These are phyloP conservation scores for Cheilosia urbana DNA, from an alignment of 2,888 invertebrate species.

Conservation along the genomic window DNA sequence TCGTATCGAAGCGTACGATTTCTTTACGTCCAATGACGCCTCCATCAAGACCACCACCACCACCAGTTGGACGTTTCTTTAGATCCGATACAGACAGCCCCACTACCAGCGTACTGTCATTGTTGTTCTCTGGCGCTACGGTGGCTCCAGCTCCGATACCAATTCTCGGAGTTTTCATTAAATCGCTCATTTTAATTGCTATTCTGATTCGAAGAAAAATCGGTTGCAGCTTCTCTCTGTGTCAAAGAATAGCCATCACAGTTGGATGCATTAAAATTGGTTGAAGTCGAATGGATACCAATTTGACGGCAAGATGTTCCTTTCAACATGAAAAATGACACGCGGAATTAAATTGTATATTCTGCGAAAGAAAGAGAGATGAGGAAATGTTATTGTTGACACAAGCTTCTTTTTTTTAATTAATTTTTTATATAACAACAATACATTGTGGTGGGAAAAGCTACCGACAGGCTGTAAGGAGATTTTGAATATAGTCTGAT, in stretches of 20 bases:
- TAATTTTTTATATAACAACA: neutral
- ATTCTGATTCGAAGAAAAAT: constrained; percentile 67
- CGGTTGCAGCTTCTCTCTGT: constrained; percentile 60
- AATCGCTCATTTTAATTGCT: constrained; percentile 75
- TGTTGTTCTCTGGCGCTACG: constrained; percentile 59
- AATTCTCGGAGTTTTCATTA: constrained; percentile 71
- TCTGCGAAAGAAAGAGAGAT: constrained; percentile 5
- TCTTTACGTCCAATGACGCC: constrained; percentile 52
- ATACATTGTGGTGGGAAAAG: neutral
- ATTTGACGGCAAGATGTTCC: constrained; percentile 59
- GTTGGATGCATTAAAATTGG: constrained; percentile 64
- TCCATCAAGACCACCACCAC: constrained; percentile 13
- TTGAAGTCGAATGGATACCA: constrained; percentile 57
- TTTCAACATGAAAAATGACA: neutral
- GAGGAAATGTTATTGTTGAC: constrained; percentile 25
- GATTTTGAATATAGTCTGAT: too few relatives aligned
- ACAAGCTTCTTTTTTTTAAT: neutral
- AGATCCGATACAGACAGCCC: constrained; percentile 47
- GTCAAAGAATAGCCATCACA: constrained; percentile 74
- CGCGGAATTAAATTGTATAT: neutral
- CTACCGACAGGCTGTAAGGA: neutral
- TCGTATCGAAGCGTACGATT: constrained; percentile 67
- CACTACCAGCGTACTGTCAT: constrained; percentile 63
- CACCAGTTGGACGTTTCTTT: constrained; percentile 47
- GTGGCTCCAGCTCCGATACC: constrained; percentile 61